A percentile compares a stretch with the other conserved stretches of the same genome.
These are phyloP conservation scores for Palythoa caribaeorum DNA, from an alignment of 92 coral and sea anemone genomes.

Conservation along the genomic window DNA sequence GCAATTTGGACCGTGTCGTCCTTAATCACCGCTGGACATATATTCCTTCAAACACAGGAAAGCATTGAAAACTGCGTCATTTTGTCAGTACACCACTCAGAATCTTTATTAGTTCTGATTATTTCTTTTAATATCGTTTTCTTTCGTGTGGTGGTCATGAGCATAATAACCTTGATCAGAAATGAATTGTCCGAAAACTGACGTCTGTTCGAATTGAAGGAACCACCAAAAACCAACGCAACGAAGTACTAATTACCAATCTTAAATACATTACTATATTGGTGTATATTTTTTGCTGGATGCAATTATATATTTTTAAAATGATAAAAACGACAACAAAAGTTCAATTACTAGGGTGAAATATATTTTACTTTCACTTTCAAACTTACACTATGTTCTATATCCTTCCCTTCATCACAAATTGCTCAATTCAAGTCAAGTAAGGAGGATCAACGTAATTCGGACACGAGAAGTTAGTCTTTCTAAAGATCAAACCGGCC, in stretches of 20 bases:
- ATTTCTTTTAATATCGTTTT: slow-evolving; percentile 13
- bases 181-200: slow-evolving; percentile 30
- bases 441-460: not conserved
- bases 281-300: slow-evolving; percentile 3
- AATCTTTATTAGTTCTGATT: slow-evolving; percentile 6
- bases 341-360: slow-evolving; percentile 5
- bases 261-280: slow-evolving; percentile 8
- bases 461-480: not conserved
- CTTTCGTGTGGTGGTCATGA: not conserved
- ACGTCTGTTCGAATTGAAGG: slow-evolving; percentile 26
- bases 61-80: not conserved
- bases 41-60: slow-evolving; percentile 13
- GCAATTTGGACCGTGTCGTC: not conserved
- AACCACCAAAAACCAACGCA: slow-evolving; percentile 31
- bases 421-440: not conserved
- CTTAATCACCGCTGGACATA: slow-evolving; percentile 16
- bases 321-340: not conserved
- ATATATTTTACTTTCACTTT: not conserved
- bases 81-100: slow-evolving; percentile 15
- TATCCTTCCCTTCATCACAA: slow-evolving; percentile 27
- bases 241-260: not conserved
- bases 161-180: not conserved
- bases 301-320: slow-evolving; percentile 12
- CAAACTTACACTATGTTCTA: slow-evolving; percentile 26
- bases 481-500: not conserved